Percentiles rank a stretch among this genome's conserved stretches.
Evolutionary conservation across 2,113 vertebrate species (phyloP).

Genomic region (Phrynosoma blainvillii): DNA sequence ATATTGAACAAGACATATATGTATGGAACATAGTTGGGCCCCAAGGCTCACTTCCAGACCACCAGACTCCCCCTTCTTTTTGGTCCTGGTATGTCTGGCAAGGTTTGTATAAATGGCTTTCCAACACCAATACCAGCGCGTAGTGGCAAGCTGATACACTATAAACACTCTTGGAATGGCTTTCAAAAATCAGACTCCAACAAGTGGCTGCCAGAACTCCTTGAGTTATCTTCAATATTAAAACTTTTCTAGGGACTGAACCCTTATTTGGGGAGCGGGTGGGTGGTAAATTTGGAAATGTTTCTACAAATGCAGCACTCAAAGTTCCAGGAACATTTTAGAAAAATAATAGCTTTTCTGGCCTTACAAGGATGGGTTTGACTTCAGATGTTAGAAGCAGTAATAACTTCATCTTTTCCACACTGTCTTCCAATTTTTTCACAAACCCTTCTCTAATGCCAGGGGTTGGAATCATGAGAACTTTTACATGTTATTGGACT

Average conservation of each 20-base stretch:
- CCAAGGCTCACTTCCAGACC: no score
- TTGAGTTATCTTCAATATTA: not conserved
- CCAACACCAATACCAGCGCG: not conserved
- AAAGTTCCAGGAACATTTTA: not conserved
- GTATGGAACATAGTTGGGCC: no score
- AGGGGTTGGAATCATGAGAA: no score
- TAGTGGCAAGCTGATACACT: not conserved
- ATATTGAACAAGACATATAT: no score
- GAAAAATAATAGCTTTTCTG: not conserved
- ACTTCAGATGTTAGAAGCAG: not conserved
- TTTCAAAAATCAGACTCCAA: not conserved
- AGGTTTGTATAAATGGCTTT: not conserved
- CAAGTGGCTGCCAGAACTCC: not conserved
- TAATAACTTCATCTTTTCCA: not conserved
- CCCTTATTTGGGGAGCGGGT: not conserved
- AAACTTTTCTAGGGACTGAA: not conserved
- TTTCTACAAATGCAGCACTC: not conserved
- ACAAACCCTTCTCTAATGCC: not conserved
- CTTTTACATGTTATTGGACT: no score
- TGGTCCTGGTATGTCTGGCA: not conserved
- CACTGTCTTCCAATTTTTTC: not conserved
- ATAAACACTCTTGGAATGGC: not conserved
- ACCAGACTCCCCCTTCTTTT: no score
- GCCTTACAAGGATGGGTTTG: not conserved
- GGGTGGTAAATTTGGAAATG: not conserved